Conservation (phyloP, 2,113 vertebrate genomes). For the Recurvirostra avosetta region DNA sequence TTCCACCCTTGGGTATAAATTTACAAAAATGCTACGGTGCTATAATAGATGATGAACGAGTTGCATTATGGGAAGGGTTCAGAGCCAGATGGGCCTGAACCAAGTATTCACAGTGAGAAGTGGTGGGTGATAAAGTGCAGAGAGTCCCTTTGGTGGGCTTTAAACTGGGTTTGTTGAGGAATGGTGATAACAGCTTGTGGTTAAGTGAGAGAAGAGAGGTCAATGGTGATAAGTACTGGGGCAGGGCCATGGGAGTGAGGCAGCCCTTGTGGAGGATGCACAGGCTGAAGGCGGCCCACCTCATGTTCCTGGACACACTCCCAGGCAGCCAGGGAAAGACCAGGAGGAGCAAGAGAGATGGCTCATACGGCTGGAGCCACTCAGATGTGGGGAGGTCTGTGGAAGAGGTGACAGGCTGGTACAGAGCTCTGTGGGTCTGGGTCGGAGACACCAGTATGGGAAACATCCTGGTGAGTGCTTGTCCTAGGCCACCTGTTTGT, state of each 20-base stretch:
- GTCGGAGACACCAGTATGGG: background rate
- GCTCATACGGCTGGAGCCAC: accelerated
- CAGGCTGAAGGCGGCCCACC: background rate
- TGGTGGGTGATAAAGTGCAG: background rate
- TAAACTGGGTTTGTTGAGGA: background rate
- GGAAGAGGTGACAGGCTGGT: background rate
- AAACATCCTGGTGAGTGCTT: background rate
- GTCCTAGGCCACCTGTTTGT: background rate
- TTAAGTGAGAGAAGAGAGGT: background rate
- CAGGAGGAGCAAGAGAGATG: background rate
- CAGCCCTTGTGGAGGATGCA: background rate
- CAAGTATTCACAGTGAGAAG: background rate
- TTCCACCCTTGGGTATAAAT: background rate
- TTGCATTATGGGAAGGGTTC: background rate
- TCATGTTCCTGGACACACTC: background rate
- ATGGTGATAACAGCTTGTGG: background rate
- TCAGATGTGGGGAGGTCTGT: background rate
- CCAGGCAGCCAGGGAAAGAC: background rate
- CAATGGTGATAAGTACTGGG: background rate
- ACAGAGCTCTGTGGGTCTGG: background rate
- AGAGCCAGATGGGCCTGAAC: background rate
- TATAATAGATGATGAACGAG: background rate
- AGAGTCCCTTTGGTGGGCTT: background rate
- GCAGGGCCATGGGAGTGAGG: background rate
- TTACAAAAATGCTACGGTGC: background rate